A percentile compares a stretch with the other conserved stretches of the same genome.
These are phyloP conservation scores for Crossocerus cetratus DNA, from an alignment of 2,888 invertebrate species.

Conservation along the genomic window DNA sequence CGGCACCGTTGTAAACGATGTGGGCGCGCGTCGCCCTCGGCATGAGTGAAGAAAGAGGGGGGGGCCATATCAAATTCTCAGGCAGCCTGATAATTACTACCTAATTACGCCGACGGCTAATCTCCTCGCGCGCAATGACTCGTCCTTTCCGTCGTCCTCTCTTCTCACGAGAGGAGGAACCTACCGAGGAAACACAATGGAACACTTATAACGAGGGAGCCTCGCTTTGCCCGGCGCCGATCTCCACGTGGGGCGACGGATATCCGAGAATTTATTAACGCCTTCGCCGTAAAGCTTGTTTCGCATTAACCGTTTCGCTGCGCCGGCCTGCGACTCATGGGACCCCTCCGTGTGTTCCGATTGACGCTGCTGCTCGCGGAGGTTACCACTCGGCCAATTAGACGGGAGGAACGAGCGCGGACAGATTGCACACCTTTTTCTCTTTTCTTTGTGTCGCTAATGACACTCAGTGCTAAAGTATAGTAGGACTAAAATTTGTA, in stretches of 20 bases:
- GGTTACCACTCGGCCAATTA: no score
- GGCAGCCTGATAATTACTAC: constrained; percentile 46
- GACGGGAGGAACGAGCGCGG: no score
- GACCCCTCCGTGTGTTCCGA: no score
- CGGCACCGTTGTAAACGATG: constrained; percentile 21
- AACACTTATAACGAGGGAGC: constrained; percentile 8
- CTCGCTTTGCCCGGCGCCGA: constrained; percentile 7
- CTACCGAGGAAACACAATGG: constrained; percentile 18
- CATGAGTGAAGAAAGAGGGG: no score
- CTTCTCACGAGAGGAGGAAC: constrained; percentile 35
- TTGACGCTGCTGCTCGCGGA: no score
- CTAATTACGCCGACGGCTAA: constrained; percentile 36
- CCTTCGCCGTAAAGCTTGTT: neutral
- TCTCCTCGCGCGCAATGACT: constrained; percentile 27
- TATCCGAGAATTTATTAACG: constrained; percentile 23
- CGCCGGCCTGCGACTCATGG: no score
- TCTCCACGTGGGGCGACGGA: constrained; percentile 3
- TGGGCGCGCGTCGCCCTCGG: no score
- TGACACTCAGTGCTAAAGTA: no score
- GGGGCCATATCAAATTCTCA: constrained; percentile 47
- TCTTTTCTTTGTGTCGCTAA: no score
- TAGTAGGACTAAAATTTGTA: no score
- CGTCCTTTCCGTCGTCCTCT: constrained; percentile 13
- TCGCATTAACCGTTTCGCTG: no score
- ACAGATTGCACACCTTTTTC: no score